These are phyloP conservation scores for Drosophila ambigua DNA, from an alignment of 1,140 invertebrate genomes.

Conservation along the genomic window DNA sequence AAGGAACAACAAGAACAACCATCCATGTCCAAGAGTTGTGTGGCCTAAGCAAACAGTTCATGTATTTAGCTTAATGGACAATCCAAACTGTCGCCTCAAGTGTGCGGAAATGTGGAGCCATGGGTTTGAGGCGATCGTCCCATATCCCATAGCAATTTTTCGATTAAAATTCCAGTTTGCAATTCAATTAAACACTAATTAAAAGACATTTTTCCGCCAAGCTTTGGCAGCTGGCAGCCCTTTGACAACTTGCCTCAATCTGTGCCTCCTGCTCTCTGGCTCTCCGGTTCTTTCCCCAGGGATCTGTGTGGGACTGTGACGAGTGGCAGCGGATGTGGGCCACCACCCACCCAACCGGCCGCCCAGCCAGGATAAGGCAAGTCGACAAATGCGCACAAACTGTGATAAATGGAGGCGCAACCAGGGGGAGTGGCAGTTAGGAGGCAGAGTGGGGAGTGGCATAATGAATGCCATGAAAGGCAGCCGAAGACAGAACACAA, in stretches of 20 bases:
- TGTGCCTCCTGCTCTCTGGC: not conserved
- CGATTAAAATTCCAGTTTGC: slow-evolving; percentile 80
- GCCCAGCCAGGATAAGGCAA: slow-evolving; percentile 61
- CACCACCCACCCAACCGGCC: slow-evolving; percentile 1
- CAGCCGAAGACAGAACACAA: slow-evolving; percentile 33
- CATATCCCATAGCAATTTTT: slow-evolving; percentile 64
- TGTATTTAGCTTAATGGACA: slow-evolving; percentile 59
- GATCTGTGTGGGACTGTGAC: slow-evolving; percentile 31
- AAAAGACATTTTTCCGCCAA: slow-evolving; percentile 72
- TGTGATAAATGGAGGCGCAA: slow-evolving; percentile 64
- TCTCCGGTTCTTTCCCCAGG: slow-evolving; percentile 22
- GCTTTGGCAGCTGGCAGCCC: slow-evolving; percentile 28
- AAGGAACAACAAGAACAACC: slow-evolving; percentile 18
- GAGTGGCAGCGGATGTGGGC: slow-evolving; percentile 36
- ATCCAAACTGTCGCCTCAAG: slow-evolving; percentile 63
- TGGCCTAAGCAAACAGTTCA: slow-evolving; percentile 61
- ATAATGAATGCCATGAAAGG: slow-evolving; percentile 57
- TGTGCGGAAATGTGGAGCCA: slow-evolving; percentile 62
- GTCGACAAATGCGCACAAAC: slow-evolving; percentile 66
- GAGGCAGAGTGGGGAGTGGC: not conserved
- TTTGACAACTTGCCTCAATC: slow-evolving; percentile 54
- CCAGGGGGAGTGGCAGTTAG: not conserved
- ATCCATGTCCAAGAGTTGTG: slow-evolving; percentile 49
- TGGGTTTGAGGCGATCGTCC: slow-evolving; percentile 24
- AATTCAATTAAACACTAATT: slow-evolving; percentile 80